Evolutionary conservation across 2,797 vertebrate genomes (phyloP), one percentile per base, ranked within the genome.

Genomic region (Amniataba percoides): DNA sequence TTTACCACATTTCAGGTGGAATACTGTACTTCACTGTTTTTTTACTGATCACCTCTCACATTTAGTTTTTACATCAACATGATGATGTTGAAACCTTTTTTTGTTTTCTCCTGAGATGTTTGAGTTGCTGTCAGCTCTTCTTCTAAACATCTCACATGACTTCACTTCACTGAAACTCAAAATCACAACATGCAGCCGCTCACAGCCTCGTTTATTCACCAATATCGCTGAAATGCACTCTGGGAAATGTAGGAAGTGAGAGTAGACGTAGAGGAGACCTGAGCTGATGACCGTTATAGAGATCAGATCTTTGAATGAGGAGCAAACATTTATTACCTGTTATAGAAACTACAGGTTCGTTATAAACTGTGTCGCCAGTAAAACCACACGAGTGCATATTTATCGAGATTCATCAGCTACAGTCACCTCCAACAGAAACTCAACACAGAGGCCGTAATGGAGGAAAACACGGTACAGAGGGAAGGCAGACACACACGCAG

Each of bases 371-470:
- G 67, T 62, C 56, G 62, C 16, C 40, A 77, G 51, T 40, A 23
- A 49, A 57, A 34, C 43, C 34, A 46, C 39, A 55, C 16, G 59
- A 39, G 45, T 75, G 56, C 46, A 67, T 60, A 74, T 31, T 31
- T 31, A 31, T 31, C 5, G 52, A 40, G 19, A 53, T 3, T 18
- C 0, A 60, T 39, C 49, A 55, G 19, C 53, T 45, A 46, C 8
- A 18, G 7, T 34, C 40, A 11, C 39, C 51, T 43, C 43, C 31
- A 45, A 15, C 16, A 62, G 57, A 68, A 67, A 53, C 39, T 49
- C 48, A 45, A 39, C 48, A 61, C 39, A 43, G 9, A 27, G 5
- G 31, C 62, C 15, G 39, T 53, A 7, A 25, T 19, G 68, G 23
- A 52, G 48, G 45, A 14, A 45, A 9, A 57, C 12, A 10, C 52